phyloP scores from a whole-genome alignment of 1,140 invertebrate genomes.

The Ridgeia piscesae region DNA sequence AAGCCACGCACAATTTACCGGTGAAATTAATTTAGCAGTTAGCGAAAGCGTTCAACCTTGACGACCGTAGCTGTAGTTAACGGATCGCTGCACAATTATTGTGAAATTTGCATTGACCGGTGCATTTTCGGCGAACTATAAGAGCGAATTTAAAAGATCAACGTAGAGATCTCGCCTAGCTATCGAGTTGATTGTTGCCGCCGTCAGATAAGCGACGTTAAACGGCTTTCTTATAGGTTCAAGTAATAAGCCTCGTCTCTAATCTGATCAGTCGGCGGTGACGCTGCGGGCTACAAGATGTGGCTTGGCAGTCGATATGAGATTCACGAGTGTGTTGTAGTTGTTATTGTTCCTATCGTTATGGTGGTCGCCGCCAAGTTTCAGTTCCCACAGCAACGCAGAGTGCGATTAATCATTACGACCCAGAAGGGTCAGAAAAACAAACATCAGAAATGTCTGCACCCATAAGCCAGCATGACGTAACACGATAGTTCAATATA shows the following conservation, averaged over 20 bases:
- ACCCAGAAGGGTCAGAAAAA: neutral
- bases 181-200: neutral
- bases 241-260: neutral
- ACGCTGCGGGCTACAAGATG: neutral
- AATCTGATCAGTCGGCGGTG: neutral
- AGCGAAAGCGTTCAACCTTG: neutral
- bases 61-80: neutral
- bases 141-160: neutral
- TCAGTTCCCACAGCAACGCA: neutral
- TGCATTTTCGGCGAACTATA: neutral
- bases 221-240: neutral
- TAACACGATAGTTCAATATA: no score
- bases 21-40: neutral
- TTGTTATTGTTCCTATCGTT: neutral
- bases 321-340: neutral
- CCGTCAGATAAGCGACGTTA: neutral
- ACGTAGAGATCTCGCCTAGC: neutral
- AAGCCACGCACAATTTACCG: neutral
- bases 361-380: neutral
- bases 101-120: neutral
- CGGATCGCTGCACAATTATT: neutral
- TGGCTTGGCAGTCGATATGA: neutral
- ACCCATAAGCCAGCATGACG: no score
- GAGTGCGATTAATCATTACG: neutral
- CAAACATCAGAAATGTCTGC: neutral